Conservation (phyloP, 2,113 vertebrate genomes). For the Peromyscus californicus region DNA sequence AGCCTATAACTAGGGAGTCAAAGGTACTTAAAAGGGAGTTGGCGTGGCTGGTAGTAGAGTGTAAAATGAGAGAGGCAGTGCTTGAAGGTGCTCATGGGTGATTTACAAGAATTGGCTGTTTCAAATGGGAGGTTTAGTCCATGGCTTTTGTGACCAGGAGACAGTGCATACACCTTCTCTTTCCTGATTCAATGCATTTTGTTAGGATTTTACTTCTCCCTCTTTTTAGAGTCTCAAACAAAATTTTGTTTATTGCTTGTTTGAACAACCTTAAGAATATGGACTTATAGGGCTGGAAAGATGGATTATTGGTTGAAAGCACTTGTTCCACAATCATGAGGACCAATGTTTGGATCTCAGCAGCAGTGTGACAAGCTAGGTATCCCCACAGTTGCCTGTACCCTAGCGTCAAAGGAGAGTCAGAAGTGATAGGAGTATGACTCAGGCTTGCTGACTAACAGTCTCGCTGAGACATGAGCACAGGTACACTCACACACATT, state of each 20-base stretch:
- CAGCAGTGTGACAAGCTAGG: not conserved
- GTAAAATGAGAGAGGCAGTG: not conserved
- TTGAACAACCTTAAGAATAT: not conserved
- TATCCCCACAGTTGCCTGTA: not conserved
- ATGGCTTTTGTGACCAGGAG: not conserved
- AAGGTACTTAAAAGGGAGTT: not conserved
- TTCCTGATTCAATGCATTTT: not conserved
- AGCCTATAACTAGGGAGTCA: not conserved
- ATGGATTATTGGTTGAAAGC: not conserved
- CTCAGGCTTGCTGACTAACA: not conserved
- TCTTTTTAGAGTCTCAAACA: not conserved
- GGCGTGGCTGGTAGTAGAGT: not conserved
- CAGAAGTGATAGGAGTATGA: not conserved
- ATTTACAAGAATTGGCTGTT: conserved; percentile 22
- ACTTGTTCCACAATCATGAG: not conserved
- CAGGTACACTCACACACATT: not conserved
- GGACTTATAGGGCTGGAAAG: not conserved
- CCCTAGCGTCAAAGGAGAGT: not conserved
- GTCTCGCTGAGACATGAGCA: not conserved
- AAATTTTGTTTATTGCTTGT: not conserved
- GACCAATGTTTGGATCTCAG: not conserved
- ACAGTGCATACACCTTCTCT: not conserved
- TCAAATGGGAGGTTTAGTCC: not conserved
- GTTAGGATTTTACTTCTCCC: not conserved
- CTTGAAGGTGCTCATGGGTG: not conserved